phyloP scores from a whole-genome alignment of 2,113 vertebrate species.

The Cyrtonyx montezumae region DNA sequence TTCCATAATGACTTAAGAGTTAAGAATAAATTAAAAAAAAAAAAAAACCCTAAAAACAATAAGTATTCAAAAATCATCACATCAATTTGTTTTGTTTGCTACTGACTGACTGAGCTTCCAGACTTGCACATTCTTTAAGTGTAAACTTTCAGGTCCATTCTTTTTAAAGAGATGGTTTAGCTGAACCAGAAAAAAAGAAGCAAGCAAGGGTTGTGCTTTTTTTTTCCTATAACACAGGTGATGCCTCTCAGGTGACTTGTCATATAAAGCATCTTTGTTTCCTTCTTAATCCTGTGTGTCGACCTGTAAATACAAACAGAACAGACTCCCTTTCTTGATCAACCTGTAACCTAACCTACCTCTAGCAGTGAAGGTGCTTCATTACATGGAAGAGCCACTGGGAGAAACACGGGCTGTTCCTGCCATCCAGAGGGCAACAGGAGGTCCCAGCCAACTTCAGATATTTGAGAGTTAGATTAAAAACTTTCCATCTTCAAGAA shows the following conservation, averaged over 20 bases:
- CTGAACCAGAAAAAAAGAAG: neutral
- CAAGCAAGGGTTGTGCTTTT: neutral
- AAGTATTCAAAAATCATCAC: neutral
- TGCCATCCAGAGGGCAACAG: neutral
- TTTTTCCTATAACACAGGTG: neutral
- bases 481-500: neutral
- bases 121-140: neutral
- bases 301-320: neutral
- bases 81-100: neutral
- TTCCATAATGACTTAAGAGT: neutral
- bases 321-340: slow-evolving; percentile 47
- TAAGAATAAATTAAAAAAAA: neutral
- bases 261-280: slow-evolving; percentile 64
- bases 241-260: slow-evolving; percentile 13
- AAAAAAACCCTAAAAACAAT: neutral
- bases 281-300: neutral
- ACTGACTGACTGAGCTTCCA: neutral
- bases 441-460: neutral
- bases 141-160: neutral
- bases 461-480: neutral
- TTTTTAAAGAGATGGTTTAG: neutral
- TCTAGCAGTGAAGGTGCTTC: neutral
- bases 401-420: neutral
- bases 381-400: neutral
- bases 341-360: slow-evolving; percentile 17